These are phyloP conservation scores for Sebastiscus tertius DNA, from an alignment of 2,797 vertebrate genomes.

Conservation along the genomic window DNA sequence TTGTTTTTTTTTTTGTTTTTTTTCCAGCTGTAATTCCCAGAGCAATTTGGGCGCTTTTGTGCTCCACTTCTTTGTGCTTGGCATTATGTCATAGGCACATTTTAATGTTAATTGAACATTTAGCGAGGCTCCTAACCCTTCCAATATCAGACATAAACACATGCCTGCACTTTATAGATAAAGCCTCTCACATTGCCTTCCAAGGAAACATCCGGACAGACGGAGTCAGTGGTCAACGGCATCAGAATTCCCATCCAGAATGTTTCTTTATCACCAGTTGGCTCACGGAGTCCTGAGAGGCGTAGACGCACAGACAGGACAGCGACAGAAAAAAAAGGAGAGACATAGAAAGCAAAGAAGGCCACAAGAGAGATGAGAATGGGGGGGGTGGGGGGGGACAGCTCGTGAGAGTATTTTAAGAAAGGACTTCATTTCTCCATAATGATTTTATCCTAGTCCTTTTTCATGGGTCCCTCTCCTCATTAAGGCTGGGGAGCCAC, in stretches of 20 bases:
- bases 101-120: slow-evolving; percentile 81
- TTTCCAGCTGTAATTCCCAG: slow-evolving; percentile 53
- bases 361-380: slow-evolving; percentile 24
- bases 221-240: slow-evolving; percentile 62
- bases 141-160: slow-evolving; percentile 70
- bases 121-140: slow-evolving; percentile 59
- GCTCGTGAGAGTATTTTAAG: slow-evolving; percentile 24
- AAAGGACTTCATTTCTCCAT: slow-evolving; percentile 40
- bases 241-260: slow-evolving; percentile 55
- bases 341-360: neutral
- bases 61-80: slow-evolving; percentile 62
- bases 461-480: slow-evolving; percentile 20
- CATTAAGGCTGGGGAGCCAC: slow-evolving; percentile 53
- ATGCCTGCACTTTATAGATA: slow-evolving; percentile 75
- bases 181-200: slow-evolving; percentile 57
- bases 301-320: slow-evolving; percentile 14
- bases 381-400: neutral
- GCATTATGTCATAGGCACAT: slow-evolving; percentile 71
- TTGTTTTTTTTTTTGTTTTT: slow-evolving; percentile 26
- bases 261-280: slow-evolving; percentile 47
- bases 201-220: slow-evolving; percentile 51
- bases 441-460: slow-evolving; percentile 33
- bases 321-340: neutral
- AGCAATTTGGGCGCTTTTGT: slow-evolving; percentile 70
- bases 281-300: slow-evolving; percentile 34